Conservation (phyloP, 2,888 invertebrate genomes). For the Drosophila multiciliata region DNA sequence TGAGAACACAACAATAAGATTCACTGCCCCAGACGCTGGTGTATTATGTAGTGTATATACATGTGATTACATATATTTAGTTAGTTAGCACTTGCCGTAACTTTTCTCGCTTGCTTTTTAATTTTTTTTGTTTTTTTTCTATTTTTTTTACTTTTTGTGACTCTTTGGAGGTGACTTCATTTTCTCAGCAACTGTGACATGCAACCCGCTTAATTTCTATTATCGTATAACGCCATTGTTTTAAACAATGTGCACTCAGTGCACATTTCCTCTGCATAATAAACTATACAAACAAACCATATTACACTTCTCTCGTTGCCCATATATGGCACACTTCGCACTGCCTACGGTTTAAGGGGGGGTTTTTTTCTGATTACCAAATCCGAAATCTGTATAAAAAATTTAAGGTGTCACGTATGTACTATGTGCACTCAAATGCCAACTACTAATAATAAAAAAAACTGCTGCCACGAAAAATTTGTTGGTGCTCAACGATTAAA, state of each 20-base stretch:
- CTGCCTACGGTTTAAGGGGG: not conserved
- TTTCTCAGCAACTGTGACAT: conserved; percentile 76
- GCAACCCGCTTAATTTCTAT: conserved; percentile 76
- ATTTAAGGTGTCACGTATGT: conserved; percentile 59
- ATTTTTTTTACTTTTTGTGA: conserved; percentile 30
- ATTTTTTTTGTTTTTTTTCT: conserved; percentile 16
- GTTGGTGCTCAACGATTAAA: conserved; percentile 49
- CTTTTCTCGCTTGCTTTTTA: conserved; percentile 62
- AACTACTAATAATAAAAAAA: conserved; percentile 9
- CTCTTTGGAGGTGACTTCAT: conserved; percentile 71
- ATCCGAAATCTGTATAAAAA: conserved; percentile 47
- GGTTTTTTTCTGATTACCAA: conserved; percentile 56
- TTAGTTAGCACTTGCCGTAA: conserved; percentile 78
- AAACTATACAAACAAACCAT: conserved; percentile 48
- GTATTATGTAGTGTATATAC: conserved; percentile 47
- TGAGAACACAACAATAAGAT: conserved; percentile 73
- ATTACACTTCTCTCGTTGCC: conserved; percentile 26
- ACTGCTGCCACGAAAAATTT: conserved; percentile 32
- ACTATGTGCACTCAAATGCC: conserved; percentile 29
- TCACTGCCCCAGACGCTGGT: conserved; percentile 61
- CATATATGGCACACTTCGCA: conserved; percentile 53
- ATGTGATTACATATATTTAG: conserved; percentile 59
- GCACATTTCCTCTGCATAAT: conserved; percentile 75
- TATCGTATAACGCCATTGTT: conserved; percentile 78
- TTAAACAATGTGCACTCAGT: conserved; percentile 62